phyloP scores from a whole-genome alignment of 2,888 invertebrate species.

The Rotaria socialis region DNA sequence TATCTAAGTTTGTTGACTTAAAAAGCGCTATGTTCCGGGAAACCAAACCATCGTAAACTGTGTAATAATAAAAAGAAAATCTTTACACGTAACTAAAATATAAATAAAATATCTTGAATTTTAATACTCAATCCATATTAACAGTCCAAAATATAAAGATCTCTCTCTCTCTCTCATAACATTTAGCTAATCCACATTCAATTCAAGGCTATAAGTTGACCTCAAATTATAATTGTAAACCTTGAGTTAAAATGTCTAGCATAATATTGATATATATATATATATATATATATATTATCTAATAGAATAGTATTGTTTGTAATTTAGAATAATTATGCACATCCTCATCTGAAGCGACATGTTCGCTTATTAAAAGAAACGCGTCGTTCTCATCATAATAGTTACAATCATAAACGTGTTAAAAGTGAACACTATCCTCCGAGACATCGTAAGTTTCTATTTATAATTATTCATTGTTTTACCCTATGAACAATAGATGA shows the following conservation, averaged over 20 bases:
- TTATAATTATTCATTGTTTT: not conserved
- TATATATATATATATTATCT: not conserved
- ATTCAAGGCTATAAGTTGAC: not conserved
- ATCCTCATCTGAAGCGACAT: not conserved
- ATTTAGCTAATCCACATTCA: not conserved
- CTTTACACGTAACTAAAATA: too few relatives aligned
- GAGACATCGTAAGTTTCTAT: not conserved
- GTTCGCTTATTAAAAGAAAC: not conserved
- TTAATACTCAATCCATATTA: not conserved
- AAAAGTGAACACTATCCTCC: not conserved
- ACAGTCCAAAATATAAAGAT: not conserved
- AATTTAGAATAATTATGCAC: not conserved
- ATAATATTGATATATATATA: not conserved
- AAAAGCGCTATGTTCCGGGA: too few relatives aligned
- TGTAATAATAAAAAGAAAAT: too few relatives aligned
- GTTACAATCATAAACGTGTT: constrained; percentile 31
- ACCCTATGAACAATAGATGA: not conserved
- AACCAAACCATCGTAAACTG: too few relatives aligned
- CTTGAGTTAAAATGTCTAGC: not conserved
- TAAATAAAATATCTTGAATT: too few relatives aligned
- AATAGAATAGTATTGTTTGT: not conserved
- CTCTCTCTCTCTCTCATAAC: not conserved
- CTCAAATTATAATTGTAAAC: not conserved
- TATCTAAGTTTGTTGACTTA: too few relatives aligned
- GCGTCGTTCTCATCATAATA: constrained; percentile 18